Percentiles rank a stretch among this genome's conserved stretches.
These are phyloP conservation scores for Listronotus oregonensis DNA, from an alignment of 1,140 invertebrate species.

Conservation along the genomic window DNA sequence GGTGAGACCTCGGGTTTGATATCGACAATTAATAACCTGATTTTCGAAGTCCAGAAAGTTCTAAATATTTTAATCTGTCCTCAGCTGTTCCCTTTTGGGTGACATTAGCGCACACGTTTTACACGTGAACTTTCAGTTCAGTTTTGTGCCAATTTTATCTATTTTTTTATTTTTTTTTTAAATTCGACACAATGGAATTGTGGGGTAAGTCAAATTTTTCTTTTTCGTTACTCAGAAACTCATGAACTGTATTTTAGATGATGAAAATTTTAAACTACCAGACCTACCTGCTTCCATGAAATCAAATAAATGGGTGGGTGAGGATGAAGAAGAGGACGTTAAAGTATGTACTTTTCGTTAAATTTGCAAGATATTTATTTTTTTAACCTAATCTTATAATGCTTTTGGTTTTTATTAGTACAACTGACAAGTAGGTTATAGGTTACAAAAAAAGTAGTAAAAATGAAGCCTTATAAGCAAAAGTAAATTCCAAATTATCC, in stretches of 20 bases:
- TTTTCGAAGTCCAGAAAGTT: constrained; percentile 14
- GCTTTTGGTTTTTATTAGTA: too few relatives aligned
- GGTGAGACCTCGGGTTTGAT: constrained; percentile 47
- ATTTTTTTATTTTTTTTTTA: constrained; percentile 33
- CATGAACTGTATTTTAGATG: constrained; percentile 43
- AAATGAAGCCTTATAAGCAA: too few relatives aligned
- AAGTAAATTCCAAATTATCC: too few relatives aligned
- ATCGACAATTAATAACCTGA: constrained; percentile 22
- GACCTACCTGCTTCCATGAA: constrained; percentile 25
- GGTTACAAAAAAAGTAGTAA: too few relatives aligned
- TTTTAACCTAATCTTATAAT: too few relatives aligned
- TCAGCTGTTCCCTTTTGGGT: constrained; percentile 19
- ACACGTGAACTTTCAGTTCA: constrained; percentile 52
- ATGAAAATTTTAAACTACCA: constrained; percentile 53
- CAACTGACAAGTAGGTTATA: too few relatives aligned
- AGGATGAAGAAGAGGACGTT: constrained; percentile 84
- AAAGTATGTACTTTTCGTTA: constrained; percentile 64
- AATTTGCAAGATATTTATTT: too few relatives aligned
- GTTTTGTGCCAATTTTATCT: constrained; percentile 36
- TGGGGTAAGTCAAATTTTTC: constrained; percentile 48
- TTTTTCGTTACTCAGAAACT: not conserved
- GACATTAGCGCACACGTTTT: constrained; percentile 35
- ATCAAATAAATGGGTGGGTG: constrained; percentile 84
- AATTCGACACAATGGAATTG: constrained; percentile 50
- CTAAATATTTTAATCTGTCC: constrained; percentile 5